These are phyloP conservation scores for Armadillidium nasatum DNA, from an alignment of 1,140 invertebrate species.

Conservation along the genomic window DNA sequence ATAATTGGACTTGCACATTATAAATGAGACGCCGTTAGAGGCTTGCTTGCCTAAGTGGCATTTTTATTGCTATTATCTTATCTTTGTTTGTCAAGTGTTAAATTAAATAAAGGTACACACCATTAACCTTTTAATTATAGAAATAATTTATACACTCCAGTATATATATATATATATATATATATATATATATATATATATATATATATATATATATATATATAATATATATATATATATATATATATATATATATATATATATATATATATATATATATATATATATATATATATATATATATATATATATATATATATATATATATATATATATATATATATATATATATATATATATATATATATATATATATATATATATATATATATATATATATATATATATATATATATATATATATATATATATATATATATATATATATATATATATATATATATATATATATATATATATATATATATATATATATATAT, in stretches of 20 bases:
- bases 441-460: no score
- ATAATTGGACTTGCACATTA: not conserved
- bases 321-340: no score
- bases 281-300: constrained; percentile 5
- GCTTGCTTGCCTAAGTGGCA: constrained; percentile 30
- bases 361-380: no score
- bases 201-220: not conserved
- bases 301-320: not conserved
- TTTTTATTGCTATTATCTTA: not conserved
- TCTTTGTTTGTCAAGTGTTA: constrained; percentile 17
- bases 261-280: not conserved
- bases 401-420: no score
- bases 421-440: no score
- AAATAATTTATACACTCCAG: not conserved
- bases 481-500: no score
- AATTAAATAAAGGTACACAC: constrained; percentile 12
- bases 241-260: no score
- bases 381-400: no score
- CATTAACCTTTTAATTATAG: constrained; percentile 25
- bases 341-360: no score
- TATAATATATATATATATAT: no score
- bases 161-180: not conserved
- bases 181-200: constrained; percentile 2
- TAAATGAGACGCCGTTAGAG: constrained; percentile 24
- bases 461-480: no score